Evolutionary conservation across 2,888 invertebrate species (phyloP).

Genomic region (Bombyx huttoni): DNA sequence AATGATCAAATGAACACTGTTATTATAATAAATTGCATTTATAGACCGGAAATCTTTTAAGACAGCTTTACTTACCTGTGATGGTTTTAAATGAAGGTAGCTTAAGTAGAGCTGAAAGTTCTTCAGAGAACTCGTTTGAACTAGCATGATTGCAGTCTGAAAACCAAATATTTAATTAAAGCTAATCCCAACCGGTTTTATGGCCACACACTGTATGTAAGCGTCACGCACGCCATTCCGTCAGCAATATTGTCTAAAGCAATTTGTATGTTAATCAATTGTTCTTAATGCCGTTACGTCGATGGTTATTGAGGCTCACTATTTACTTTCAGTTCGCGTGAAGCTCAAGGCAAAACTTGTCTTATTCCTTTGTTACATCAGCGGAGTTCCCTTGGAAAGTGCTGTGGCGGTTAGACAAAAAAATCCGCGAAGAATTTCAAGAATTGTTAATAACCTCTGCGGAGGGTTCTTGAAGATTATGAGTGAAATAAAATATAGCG

Average conservation of each 20-base stretch:
- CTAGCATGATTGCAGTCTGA: not conserved
- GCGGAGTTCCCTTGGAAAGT: conserved; percentile 11
- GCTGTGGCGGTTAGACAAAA: conserved; percentile 24
- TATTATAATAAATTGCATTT: too few species aligned
- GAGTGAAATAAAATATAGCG: conserved; percentile 61
- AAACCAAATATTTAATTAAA: not conserved
- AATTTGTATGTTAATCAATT: conserved; percentile 73
- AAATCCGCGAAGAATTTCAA: conserved; percentile 42
- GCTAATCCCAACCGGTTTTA: conserved; percentile 10
- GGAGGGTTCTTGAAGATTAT: conserved; percentile 24
- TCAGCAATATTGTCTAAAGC: conserved; percentile 72
- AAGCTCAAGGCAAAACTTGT: conserved; percentile 20
- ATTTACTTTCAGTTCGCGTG: conserved; percentile 42
- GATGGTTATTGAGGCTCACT: conserved; percentile 67
- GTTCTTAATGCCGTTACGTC: conserved; percentile 71
- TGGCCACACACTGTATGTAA: conserved; percentile 35
- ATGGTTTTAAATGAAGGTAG: too few species aligned
- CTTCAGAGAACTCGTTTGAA: too few species aligned
- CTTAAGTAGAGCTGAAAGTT: too few species aligned
- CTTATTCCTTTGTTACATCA: conserved; percentile 18
- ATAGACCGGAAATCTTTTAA: too few species aligned
- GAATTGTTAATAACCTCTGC: conserved; percentile 53
- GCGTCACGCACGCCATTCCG: conserved; percentile 67
- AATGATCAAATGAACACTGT: too few species aligned
- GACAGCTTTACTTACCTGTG: too few species aligned